Percentiles rank a stretch among this genome's conserved stretches.
These are phyloP conservation scores for Toxotes chatareus DNA, from an alignment of 2,113 vertebrate species.

Conservation along the genomic window DNA sequence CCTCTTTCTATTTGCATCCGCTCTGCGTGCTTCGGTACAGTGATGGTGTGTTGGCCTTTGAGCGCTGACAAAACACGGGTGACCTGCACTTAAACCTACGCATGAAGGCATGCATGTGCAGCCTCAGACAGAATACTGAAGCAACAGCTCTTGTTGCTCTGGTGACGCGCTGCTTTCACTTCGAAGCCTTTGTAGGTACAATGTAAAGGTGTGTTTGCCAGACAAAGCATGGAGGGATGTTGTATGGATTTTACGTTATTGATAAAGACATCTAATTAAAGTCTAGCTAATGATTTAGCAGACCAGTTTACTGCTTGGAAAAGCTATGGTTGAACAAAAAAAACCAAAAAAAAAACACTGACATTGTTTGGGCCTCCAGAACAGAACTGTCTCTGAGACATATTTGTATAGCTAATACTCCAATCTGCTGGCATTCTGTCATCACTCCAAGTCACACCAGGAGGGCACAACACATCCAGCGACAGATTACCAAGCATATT, in stretches of 20 bases:
- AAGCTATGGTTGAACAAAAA: neutral
- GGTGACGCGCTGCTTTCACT: too few species aligned
- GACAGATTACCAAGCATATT: too few species aligned
- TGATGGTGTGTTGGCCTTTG: too few species aligned
- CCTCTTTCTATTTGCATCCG: too few species aligned
- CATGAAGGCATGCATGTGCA: too few species aligned
- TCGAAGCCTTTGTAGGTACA: too few species aligned
- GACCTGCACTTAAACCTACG: too few species aligned
- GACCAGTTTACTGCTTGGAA: neutral
- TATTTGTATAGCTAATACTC: neutral
- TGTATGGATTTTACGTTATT: too few species aligned
- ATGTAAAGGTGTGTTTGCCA: neutral
- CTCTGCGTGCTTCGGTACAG: too few species aligned
- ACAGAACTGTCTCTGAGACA: neutral
- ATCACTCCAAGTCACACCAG: neutral
- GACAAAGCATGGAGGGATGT: neutral
- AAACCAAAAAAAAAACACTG: conserved; percentile 1
- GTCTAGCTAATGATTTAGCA: neutral
- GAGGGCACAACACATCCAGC: neutral
- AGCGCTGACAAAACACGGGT: too few species aligned
- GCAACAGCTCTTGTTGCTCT: too few species aligned
- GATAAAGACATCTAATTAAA: neutral
- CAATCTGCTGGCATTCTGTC: conserved; percentile 11
- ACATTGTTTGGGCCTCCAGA: neutral
- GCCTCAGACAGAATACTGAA: too few species aligned